phyloP scores from a whole-genome alignment of 2,888 invertebrate species.

The Amphipyra berbera region DNA sequence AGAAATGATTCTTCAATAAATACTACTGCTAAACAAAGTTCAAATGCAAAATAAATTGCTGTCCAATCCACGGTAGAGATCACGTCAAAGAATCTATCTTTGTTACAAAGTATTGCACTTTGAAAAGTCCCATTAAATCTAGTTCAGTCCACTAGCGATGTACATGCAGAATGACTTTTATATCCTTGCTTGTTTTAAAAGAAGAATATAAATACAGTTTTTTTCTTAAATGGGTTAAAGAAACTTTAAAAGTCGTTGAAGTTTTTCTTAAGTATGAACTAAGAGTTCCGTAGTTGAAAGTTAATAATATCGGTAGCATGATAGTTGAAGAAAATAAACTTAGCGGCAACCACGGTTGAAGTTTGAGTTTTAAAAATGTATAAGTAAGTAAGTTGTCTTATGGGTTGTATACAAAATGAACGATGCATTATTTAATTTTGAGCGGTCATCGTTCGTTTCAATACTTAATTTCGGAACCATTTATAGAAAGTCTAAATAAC shows the following conservation, averaged over 20 bases:
- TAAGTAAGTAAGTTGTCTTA: background rate
- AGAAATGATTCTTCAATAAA: too few species aligned
- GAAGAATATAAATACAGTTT: constrained; percentile 29
- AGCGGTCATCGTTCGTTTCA: background rate
- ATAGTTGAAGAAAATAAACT: constrained; percentile 23
- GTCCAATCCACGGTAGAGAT: constrained; percentile 4
- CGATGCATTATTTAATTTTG: background rate
- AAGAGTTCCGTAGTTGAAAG: constrained; percentile 29
- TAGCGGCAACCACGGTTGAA: background rate
- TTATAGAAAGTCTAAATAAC: too few species aligned
- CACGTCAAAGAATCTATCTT: constrained; percentile 15
- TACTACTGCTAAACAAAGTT: background rate
- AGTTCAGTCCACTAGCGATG: constrained; percentile 35
- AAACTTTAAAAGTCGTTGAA: constrained; percentile 35
- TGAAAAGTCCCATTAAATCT: constrained; percentile 40
- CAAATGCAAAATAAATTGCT: constrained; percentile 11
- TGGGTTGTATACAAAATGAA: background rate
- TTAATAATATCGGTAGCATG: constrained; percentile 29
- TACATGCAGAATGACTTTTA: constrained; percentile 46
- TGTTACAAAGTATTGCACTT: constrained; percentile 29
- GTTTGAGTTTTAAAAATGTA: constrained; percentile 16
- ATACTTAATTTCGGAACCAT: too few species aligned
- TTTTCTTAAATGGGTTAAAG: constrained; percentile 24
- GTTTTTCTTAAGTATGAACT: constrained; percentile 34
- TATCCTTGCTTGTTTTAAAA: constrained; percentile 29